These are phyloP conservation scores for Asobara japonica DNA, from an alignment of 1,140 invertebrate genomes.

Conservation along the genomic window DNA sequence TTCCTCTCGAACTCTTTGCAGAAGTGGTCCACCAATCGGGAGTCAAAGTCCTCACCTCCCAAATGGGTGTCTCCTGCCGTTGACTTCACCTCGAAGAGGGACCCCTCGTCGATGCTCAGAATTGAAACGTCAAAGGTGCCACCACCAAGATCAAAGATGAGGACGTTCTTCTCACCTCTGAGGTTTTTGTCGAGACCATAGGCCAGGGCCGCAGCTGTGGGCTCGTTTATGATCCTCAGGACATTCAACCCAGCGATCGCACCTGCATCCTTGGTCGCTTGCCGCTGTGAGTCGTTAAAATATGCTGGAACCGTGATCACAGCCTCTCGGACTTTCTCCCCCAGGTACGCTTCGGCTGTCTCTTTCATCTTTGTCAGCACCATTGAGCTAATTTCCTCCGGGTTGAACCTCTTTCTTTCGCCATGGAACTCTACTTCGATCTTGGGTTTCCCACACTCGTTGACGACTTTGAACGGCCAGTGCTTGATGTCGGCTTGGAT, in stretches of 20 bases:
- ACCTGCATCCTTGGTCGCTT: slow-evolving; percentile 80
- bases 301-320: slow-evolving; percentile 79
- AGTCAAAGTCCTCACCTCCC: slow-evolving; percentile 82
- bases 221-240: slow-evolving; percentile 82
- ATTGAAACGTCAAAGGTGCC: slow-evolving; percentile 89
- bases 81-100: slow-evolving; percentile 80
- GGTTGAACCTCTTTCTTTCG: not conserved
- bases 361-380: slow-evolving; percentile 80
- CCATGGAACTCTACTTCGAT: not conserved
- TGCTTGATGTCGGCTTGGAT: not conserved
- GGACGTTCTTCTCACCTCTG: slow-evolving; percentile 77
- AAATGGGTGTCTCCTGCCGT: slow-evolving; percentile 81
- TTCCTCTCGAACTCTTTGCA: slow-evolving; percentile 68
- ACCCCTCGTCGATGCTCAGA: slow-evolving; percentile 85
- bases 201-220: slow-evolving; percentile 84
- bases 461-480: not conserved
- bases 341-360: slow-evolving; percentile 70
- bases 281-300: slow-evolving; percentile 76
- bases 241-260: slow-evolving; percentile 81
- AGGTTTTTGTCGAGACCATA: slow-evolving; percentile 87
- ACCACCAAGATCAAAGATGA: slow-evolving; percentile 80
- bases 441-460: not conserved
- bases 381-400: slow-evolving; percentile 6
- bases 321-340: slow-evolving; percentile 70
- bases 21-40: slow-evolving; percentile 84